Conservation (phyloP, 2,797 vertebrate genomes). For the Semaprochilodus insignis region DNA sequence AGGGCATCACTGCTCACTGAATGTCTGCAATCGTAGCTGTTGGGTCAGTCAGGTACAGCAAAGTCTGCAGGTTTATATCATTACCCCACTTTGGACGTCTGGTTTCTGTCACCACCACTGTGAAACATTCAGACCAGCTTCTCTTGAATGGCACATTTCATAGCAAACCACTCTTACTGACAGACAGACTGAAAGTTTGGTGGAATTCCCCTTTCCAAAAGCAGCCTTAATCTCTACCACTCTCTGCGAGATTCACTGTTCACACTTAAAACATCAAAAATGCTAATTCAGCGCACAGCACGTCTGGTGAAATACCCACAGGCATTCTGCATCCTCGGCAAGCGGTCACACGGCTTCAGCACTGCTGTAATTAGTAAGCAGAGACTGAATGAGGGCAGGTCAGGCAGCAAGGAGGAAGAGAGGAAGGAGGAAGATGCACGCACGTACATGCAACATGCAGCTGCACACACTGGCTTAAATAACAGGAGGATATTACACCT, state of each 20-base stretch:
- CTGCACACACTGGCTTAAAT: background rate
- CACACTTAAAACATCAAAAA: conserved; percentile 79
- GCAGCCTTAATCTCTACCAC: background rate
- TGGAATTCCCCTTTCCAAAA: too few relatives aligned
- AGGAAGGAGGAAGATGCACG: background rate
- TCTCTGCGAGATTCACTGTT: conserved; percentile 76
- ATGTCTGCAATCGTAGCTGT: too few relatives aligned
- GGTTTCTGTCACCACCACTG: too few relatives aligned
- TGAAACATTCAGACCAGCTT: too few relatives aligned
- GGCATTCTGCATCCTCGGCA: conserved; percentile 8
- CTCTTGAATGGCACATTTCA: too few relatives aligned
- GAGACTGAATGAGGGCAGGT: conserved; percentile 83
- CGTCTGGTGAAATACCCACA: conserved; percentile 36
- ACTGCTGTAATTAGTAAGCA: conserved; percentile 83
- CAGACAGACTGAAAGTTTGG: too few relatives aligned
- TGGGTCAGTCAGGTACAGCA: too few relatives aligned
- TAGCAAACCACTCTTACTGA: too few relatives aligned
- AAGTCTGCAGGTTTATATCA: too few relatives aligned
- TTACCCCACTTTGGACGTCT: too few relatives aligned
- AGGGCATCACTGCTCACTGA: too few relatives aligned
- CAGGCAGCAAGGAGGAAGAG: conserved; percentile 66
- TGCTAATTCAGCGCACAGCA: conserved; percentile 83
- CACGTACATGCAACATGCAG: background rate
- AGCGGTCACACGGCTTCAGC: conserved; percentile 8
- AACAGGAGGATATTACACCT: background rate